Base-by-base conservation (phyloP, 1,140 invertebrate genomes). In the Drosophila littoralis region DNA sequence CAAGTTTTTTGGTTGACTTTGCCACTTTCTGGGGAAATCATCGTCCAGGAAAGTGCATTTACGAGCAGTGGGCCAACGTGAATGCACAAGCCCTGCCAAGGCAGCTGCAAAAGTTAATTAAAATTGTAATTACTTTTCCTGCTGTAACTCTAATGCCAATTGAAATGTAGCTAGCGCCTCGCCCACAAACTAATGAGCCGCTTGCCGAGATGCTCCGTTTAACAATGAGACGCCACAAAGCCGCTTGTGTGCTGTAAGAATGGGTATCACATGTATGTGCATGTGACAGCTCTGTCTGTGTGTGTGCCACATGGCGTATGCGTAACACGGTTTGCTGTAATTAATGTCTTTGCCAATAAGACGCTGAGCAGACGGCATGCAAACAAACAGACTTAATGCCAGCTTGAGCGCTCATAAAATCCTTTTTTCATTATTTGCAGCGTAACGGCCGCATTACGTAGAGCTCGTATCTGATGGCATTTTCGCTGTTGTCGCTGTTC, bases 331-430 rank as follows among this genome's bases (percentile, higher is more conserved):
- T 88, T 89, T 75, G 71, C 69, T 77, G 84, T 88, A 88, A 88
- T 88, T 88, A 88, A 88, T 83, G 79, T 89, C 80, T 88, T 59
- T 88, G 84, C 84, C 83, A 89, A 88, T 88, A 88, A 65, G 79
- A 48, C n/a, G 78, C 68, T 36, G 8, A 48, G 33, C 65, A 43
- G 63, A 54, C 38, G 38, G 45, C 48, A 58, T 28, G 10, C 67
- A 48, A 51, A 32, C 48, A 71, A 75, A 60, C 65, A 65, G 58
- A 82, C 71, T 88, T 86, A 76, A 82, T 85, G 68, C 72, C 83
- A 73, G 74, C 64, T 79, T 82, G 79, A 88, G 79, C 75, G 43
- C 68, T 73, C 76, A 60, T 73, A 65, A 88, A 82, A 88, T 88
- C 83, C 83, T 46, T 76, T 84, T 66, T 76, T 78, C 69, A 89